phyloP scores from a whole-genome alignment of 2,113 vertebrate species.

The Zonotrichia leucophrys region DNA sequence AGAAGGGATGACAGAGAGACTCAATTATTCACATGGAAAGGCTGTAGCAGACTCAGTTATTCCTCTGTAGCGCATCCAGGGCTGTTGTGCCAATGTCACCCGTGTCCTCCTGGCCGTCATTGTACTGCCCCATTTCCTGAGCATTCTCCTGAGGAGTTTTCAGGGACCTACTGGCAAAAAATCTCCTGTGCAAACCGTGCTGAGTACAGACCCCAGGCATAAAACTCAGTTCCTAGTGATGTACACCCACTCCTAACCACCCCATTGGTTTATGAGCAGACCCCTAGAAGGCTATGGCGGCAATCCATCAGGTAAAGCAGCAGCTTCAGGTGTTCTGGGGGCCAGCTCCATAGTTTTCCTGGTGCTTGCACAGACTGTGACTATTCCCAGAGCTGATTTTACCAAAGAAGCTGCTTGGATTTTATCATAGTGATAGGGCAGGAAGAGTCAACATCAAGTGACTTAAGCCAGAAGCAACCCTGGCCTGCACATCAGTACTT shows the following conservation, averaged over 20 bases:
- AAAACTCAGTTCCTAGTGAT: not conserved
- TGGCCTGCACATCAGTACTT: not conserved
- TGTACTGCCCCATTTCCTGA: not conserved
- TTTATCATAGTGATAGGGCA: not conserved
- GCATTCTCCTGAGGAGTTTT: not conserved
- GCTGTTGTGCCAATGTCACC: not conserved
- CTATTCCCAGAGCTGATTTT: not conserved
- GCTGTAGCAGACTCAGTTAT: not conserved
- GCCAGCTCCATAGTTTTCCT: not conserved
- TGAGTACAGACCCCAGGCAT: not conserved
- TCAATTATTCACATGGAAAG: not conserved
- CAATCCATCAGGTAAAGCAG: rapidly evolving
- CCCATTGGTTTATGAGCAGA: not conserved
- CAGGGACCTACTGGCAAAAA: not conserved
- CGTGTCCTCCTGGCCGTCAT: not conserved
- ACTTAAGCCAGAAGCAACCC: not conserved
- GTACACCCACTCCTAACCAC: not conserved
- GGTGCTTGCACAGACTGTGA: not conserved
- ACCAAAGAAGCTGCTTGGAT: not conserved
- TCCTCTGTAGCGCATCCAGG: not conserved
- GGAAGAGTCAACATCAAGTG: not conserved
- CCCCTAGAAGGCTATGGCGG: not conserved
- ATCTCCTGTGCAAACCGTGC: not conserved
- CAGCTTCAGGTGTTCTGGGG: not conserved
- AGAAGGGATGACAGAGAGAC: not conserved